Percentiles rank a stretch among this genome's conserved stretches.
phyloP scores from a whole-genome alignment of 2,797 vertebrate species.

The Malacoraja senta region DNA sequence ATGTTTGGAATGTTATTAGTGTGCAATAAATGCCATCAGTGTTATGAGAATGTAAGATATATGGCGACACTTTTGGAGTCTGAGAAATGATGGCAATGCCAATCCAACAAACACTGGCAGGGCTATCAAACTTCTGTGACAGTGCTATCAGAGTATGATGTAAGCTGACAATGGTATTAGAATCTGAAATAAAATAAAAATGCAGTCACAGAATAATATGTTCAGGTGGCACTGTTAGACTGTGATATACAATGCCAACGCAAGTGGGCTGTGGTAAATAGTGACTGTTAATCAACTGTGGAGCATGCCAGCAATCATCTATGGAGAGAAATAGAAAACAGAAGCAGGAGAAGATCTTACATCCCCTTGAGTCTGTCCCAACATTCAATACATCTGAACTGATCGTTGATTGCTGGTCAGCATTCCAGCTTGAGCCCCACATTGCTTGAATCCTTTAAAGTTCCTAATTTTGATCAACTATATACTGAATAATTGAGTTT shows the following conservation, averaged over 20 bases:
- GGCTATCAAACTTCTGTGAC: neutral
- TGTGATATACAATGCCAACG: neutral
- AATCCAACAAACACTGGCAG: neutral
- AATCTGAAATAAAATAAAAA: neutral
- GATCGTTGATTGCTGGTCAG: too few species aligned
- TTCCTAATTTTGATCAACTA: too few species aligned
- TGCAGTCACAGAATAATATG: too few species aligned
- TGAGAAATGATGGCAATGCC: neutral
- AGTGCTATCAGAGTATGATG: neutral
- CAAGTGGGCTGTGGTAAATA: neutral
- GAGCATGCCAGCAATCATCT: neutral
- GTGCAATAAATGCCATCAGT: neutral
- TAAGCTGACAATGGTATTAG: neutral
- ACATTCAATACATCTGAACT: too few species aligned
- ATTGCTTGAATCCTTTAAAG: too few species aligned
- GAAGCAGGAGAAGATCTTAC: too few species aligned
- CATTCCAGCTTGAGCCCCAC: too few species aligned
- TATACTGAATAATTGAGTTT: too few species aligned
- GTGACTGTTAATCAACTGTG: neutral
- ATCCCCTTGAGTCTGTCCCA: too few species aligned
- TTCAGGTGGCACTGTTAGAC: neutral
- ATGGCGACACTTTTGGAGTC: neutral
- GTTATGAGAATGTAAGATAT: neutral
- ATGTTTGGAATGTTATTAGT: neutral
- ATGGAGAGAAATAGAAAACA: too few species aligned